Percentiles rank a stretch among this genome's conserved stretches.
phyloP scores from a whole-genome alignment of 2,113 vertebrate genomes.

The Stegostoma tigrinum region DNA sequence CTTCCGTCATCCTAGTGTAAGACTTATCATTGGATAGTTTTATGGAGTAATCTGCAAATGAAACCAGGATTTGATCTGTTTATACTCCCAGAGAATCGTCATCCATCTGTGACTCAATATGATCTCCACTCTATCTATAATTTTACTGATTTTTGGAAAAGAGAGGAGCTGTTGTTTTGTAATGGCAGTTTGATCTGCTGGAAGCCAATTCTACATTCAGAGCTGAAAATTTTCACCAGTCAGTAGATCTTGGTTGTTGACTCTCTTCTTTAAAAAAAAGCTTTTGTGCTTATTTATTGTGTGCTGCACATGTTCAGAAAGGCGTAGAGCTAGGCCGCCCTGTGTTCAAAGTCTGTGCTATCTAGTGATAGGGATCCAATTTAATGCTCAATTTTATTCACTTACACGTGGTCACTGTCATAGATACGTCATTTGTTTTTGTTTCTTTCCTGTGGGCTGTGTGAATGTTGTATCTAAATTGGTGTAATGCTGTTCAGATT shows the following conservation, averaged over 20 bases:
- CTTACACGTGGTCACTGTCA: neutral
- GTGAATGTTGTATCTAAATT: neutral
- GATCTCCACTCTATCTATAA: neutral
- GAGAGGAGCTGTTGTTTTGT: neutral
- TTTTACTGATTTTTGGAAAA: neutral
- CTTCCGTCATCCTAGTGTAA: neutral
- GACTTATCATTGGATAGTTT: neutral
- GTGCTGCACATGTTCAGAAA: neutral
- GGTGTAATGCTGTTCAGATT: neutral
- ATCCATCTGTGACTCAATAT: neutral
- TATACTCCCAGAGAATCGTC: neutral
- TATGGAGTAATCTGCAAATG: neutral
- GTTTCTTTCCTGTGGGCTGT: neutral
- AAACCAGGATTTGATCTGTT: neutral
- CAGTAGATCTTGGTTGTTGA: neutral
- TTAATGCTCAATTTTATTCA: neutral
- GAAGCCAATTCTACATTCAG: neutral
- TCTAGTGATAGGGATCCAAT: neutral
- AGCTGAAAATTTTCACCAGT: neutral
- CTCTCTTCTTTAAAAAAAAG: neutral
- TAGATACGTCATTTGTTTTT: neutral
- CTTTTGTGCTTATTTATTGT: neutral
- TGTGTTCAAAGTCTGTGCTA: neutral
- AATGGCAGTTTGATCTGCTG: neutral
- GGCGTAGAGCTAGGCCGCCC: neutral